Evolutionary conservation across 2,888 invertebrate genomes (phyloP).

Genomic region (Panzeria rudis): DNA sequence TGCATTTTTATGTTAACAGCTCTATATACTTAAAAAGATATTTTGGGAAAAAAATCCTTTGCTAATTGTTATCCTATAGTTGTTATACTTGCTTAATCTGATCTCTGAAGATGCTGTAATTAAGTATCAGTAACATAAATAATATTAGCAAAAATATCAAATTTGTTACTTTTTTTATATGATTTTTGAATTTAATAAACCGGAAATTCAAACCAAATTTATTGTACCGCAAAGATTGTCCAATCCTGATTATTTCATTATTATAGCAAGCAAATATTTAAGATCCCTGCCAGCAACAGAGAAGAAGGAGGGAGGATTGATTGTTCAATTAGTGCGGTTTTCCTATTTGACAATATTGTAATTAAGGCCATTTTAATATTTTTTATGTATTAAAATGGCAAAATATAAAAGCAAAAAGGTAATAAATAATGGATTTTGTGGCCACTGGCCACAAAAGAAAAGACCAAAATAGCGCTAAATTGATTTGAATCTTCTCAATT

Average conservation of each 20-base stretch:
- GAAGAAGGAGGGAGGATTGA: conserved; percentile 24
- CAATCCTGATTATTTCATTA: conserved; percentile 60
- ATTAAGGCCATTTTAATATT: conserved; percentile 23
- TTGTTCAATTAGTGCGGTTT: conserved; percentile 75
- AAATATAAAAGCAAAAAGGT: background rate
- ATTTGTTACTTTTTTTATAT: conserved; percentile 46
- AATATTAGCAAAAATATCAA: conserved; percentile 25
- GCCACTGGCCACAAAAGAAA: conserved; percentile 3
- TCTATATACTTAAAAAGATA: conserved; percentile 55
- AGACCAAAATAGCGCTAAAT: background rate
- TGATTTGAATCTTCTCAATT: conserved; percentile 29
- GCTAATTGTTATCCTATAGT: conserved; percentile 74
- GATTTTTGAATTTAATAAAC: conserved; percentile 44
- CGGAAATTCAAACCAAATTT: conserved; percentile 66
- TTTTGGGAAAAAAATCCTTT: conserved; percentile 62
- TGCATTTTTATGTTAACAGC: conserved; percentile 56
- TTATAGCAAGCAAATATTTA: conserved; percentile 55
- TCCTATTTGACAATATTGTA: conserved; percentile 63
- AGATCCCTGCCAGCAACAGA: background rate
- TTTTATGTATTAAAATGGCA: conserved; percentile 3
- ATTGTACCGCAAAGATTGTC: conserved; percentile 68
- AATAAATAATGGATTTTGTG: conserved; percentile 22
- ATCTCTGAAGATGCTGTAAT: conserved; percentile 52
- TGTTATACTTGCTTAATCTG: conserved; percentile 56
- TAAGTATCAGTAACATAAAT: conserved; percentile 40